Evolutionary conservation across 2,797 vertebrate species (phyloP).

Genomic region (Muscicapa comitata): DNA sequence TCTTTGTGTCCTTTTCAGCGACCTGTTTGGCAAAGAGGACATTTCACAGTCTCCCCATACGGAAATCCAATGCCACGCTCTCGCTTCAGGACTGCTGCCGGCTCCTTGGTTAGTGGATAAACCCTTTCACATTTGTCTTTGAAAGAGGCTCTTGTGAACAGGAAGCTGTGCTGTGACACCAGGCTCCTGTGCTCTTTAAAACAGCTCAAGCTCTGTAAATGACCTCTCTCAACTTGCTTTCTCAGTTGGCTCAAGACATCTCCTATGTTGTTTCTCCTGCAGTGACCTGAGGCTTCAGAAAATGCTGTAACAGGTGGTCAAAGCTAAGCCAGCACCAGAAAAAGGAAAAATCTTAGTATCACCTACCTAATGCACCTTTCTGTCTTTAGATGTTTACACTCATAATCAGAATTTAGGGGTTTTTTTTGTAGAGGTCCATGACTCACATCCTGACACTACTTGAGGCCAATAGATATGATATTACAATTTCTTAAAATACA

Average conservation of each 20-base stretch:
- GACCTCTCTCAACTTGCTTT: not conserved
- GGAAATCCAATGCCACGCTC: not conserved
- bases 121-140: not conserved
- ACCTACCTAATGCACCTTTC: not conserved
- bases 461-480: not conserved
- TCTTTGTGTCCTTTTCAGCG: not conserved
- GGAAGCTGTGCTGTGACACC: constrained; percentile 16
- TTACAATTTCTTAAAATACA: not conserved
- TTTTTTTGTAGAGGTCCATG: not conserved
- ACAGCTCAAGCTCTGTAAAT: not conserved
- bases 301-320: not conserved
- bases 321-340: not conserved
- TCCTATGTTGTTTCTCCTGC: not conserved
- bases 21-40: not conserved
- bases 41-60: not conserved
- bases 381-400: not conserved
- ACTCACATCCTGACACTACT: not conserved
- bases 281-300: not conserved
- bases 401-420: rapidly evolving
- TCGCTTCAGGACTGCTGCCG: not conserved
- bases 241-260: not conserved
- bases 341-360: not conserved
- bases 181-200: not conserved
- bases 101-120: not conserved
- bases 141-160: not conserved